Evolutionary conservation across 1,140 invertebrate genomes (phyloP), one percentile per base, ranked within the genome.

Genomic region (Galleria mellonella): DNA sequence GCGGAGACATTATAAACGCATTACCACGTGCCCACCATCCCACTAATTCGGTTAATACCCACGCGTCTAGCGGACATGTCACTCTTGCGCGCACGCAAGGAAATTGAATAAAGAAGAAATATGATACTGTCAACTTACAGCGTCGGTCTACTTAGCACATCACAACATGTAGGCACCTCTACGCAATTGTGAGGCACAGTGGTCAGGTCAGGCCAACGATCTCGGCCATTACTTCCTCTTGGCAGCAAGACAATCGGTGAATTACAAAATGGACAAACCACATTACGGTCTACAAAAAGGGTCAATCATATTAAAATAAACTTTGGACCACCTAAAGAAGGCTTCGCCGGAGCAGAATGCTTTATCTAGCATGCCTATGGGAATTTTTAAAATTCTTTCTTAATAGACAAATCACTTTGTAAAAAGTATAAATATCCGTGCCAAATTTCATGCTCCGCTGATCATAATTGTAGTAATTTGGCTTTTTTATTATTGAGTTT

Each of bases 81-180:
- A 65, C 41, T 61, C 50, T 62, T 47, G 40, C 31, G 54, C 53
- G 51, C 37, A 43, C 47, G 17, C 17, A 23, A 55, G 75, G 62
- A 72, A 77, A 81, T 81, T 81, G 38, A 75, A 76, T 74, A 62
- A 76, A 73, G 63, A 68, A 71, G 76, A 64, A 81, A 81, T 60
- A 69, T 70, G 73, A 81, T 63, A 74, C 66, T 62, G 56, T 43
- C 51, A 50, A 51, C 48, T 63, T 53, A n/a, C 15, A 49, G 57
- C 32, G 55, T 56, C 47, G 52, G 42, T 32, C n/a, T 36, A 27
- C 6, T 7, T 32, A 41, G 35, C 17, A 9, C 11, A 29, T 10
- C 28, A 23, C 17, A 23, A 23, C 17, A 23, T 6, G 38, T 23
- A 23, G 10, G 15, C 6, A 32, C 8, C 12, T 6, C 28, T 42